Evolutionary conservation across 1,140 invertebrate species (phyloP), one percentile per base, ranked within the genome.

Genomic region (Mercenaria mercenaria): DNA sequence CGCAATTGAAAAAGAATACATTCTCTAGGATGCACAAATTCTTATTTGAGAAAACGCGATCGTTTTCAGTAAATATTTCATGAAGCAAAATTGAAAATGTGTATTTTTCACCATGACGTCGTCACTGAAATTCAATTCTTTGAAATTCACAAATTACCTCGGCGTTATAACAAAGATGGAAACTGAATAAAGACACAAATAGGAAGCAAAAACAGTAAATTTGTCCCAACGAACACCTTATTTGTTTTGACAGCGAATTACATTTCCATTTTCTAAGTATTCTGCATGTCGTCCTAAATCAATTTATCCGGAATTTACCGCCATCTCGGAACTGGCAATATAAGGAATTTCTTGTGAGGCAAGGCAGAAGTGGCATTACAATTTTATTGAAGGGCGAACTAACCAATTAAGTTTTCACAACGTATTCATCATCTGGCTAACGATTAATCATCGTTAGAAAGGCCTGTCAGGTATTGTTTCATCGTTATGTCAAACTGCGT

Each of bases 381-480:
- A 67, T 81, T 80, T 81, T 88, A 88, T 81, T 88, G 86, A 72
- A 69, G 50, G 37, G 52, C 34, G 74, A 56, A 72, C 39, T 29
- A 72, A 88, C 76, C 86, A 88, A 88, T 88, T 81, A 88, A 80
- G 74, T 69, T 88, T 88, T 88, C 86, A 88, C 86, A 81, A 81
- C n/a, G 76, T 67, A 81, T 88, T 88, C 61, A 67, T 88, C 86
- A 88, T 81, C 23, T 13, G 18, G 64, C 29, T 81, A 69, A 79
- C 72, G 26, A 88, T 88, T 88, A 50, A 88, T 88, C 86, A 88
- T 88, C 86, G 76, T 88, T 88, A 88, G 76, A 43, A 43, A 32
- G 37, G n/a, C 41, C 56, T 88, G 86, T 88, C 86, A 81, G 59
- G 37, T 88, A 88, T 80, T 81, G 77, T 88, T 88, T 88, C 74